phyloP scores from a whole-genome alignment of 2,797 vertebrate genomes.

The Poecilia picta region DNA sequence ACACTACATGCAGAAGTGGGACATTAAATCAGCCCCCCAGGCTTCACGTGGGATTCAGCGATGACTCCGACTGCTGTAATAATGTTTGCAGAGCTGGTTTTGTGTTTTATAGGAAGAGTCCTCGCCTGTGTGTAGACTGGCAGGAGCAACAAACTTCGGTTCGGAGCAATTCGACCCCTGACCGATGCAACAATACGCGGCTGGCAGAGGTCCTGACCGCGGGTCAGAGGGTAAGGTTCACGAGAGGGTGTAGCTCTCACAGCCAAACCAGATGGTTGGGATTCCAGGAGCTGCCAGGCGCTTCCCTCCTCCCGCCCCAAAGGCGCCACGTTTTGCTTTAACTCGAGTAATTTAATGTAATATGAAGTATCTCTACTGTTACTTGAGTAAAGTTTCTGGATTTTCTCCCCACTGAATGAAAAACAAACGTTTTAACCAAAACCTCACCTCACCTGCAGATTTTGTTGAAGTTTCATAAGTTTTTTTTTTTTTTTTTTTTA shows the following conservation, averaged over 20 bases:
- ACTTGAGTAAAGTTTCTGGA: too few species aligned
- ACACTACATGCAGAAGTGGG: not conserved
- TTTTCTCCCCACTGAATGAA: too few species aligned
- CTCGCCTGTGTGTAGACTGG: slow-evolving; percentile 22
- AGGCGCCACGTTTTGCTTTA: not conserved
- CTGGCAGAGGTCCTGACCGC: slow-evolving; percentile 47
- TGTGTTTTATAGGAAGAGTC: slow-evolving; percentile 50
- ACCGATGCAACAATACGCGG: slow-evolving; percentile 59
- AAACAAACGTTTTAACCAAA: too few species aligned
- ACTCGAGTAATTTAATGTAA: too few species aligned
- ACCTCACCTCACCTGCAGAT: too few species aligned
- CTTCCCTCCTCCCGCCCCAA: not conserved
- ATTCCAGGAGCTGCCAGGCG: slow-evolving; percentile 15
- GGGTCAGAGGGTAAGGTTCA: slow-evolving; percentile 64
- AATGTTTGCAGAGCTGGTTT: slow-evolving; percentile 71
- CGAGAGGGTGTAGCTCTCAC: slow-evolving; percentile 54
- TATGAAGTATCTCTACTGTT: too few species aligned
- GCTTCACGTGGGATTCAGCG: not conserved
- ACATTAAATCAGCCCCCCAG: not conserved
- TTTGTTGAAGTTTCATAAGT: too few species aligned
- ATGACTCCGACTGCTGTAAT: slow-evolving; percentile 62
- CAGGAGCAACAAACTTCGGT: slow-evolving; percentile 48
- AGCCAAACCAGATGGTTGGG: slow-evolving; percentile 69
- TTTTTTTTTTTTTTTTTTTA: too few species aligned
- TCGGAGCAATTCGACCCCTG: slow-evolving; percentile 61